Evolutionary conservation across 2,113 vertebrate species (phyloP).

Genomic region (Nesogale talazaci): DNA sequence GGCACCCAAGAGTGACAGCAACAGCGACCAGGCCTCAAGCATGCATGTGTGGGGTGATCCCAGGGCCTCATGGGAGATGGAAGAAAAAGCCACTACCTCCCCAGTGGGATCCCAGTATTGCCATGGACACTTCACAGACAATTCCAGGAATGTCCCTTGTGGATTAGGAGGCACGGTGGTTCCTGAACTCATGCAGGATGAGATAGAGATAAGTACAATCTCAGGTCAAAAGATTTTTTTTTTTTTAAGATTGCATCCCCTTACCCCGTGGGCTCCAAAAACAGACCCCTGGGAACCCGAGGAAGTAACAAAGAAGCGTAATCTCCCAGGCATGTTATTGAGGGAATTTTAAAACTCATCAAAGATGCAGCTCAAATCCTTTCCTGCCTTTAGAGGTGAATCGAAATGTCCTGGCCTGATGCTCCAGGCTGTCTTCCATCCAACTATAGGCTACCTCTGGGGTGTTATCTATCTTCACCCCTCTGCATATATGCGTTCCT

Average conservation of each 20-base stretch:
- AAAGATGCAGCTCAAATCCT: background rate
- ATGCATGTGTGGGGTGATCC: fast-evolving
- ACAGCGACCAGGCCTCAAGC: background rate
- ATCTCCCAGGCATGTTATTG: background rate
- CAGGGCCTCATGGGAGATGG: background rate
- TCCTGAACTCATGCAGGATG: background rate
- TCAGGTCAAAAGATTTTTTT: background rate
- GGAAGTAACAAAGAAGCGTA: background rate
- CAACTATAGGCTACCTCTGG: background rate
- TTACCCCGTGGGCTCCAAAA: background rate
- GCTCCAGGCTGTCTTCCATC: background rate
- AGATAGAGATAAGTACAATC: background rate
- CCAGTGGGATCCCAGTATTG: background rate
- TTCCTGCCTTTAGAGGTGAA: background rate
- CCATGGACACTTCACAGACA: background rate
- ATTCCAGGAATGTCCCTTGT: background rate
- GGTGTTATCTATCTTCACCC: fast-evolving
- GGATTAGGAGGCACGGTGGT: no score
- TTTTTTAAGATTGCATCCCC: background rate
- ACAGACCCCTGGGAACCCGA: background rate
- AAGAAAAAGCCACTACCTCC: background rate
- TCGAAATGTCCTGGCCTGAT: background rate
- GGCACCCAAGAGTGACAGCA: background rate
- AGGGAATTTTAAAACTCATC: background rate
- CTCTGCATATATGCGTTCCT: no score